Conservation (phyloP, 2,113 vertebrate species). For the Enhydra lutris region DNA sequence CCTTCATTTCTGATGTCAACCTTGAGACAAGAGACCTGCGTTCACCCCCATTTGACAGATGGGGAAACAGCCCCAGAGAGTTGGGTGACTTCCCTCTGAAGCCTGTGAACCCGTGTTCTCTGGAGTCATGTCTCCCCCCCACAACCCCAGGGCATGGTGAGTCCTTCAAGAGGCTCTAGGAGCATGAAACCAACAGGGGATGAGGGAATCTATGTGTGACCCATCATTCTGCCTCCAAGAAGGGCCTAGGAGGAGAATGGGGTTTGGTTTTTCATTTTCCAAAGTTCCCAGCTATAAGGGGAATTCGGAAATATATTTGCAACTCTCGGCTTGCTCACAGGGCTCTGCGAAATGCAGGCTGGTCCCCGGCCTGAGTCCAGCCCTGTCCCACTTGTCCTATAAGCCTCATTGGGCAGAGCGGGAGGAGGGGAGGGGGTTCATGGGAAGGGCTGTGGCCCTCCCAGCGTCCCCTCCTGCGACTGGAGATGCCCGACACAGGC, state of each 20-base stretch:
- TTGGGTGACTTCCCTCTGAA: neutral
- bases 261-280: neutral
- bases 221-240: rapidly evolving
- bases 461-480: no score
- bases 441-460: neutral
- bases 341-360: neutral
- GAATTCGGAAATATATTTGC: neutral
- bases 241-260: no score
- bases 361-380: rapidly evolving
- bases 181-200: no score
- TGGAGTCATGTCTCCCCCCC: neutral
- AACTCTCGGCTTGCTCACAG: rapidly evolving
- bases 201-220: neutral
- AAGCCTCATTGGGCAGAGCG: neutral
- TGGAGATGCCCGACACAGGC: neutral
- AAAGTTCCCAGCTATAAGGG: neutral
- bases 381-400: neutral
- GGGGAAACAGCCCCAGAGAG: neutral
- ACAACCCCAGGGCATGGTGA: rapidly evolving
- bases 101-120: neutral
- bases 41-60: neutral
- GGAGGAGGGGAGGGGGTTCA: rapidly evolving
- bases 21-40: neutral
- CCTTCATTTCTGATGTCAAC: neutral
- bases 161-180: neutral